Conservation (phyloP, 2,113 vertebrate species). For the Amphiprion ocellaris region DNA sequence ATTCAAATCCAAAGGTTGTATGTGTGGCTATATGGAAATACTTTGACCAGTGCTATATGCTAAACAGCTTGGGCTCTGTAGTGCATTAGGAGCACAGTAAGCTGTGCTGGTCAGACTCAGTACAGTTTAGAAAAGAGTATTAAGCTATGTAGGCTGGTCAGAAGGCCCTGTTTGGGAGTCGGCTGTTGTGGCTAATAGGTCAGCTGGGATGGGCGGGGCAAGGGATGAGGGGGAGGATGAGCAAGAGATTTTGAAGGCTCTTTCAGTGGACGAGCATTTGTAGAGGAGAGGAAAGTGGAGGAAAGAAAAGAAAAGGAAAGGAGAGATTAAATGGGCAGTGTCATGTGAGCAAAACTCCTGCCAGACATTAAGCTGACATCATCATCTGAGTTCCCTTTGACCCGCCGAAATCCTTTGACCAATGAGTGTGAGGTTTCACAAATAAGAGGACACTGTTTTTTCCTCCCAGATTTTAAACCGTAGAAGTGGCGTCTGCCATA, state of each 20-base stretch:
- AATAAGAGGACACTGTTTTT: not conserved
- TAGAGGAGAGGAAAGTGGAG: not conserved
- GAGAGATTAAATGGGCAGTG: constrained; percentile 26
- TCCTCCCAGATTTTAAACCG: too few species aligned
- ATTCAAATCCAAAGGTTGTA: not conserved
- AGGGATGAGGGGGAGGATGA: constrained; percentile 68
- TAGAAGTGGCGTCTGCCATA: too few species aligned
- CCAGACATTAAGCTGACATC: constrained; percentile 30
- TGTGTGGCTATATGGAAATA: not conserved
- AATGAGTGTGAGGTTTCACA: not conserved
- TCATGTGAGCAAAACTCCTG: constrained; percentile 51
- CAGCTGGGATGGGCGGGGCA: constrained; percentile 60
- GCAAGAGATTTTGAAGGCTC: constrained; percentile 61
- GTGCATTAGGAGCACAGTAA: constrained; percentile 53
- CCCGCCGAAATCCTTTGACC: constrained; percentile 9
- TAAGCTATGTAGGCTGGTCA: constrained; percentile 65
- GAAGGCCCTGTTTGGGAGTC: constrained; percentile 47
- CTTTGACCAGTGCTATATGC: not conserved
- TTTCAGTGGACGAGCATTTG: constrained; percentile 47
- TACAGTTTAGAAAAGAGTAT: constrained; percentile 62
- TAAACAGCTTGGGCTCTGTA: not conserved
- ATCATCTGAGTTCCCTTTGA: constrained; percentile 25
- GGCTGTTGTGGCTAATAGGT: constrained; percentile 73
- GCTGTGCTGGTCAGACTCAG: constrained; percentile 45
- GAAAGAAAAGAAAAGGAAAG: not conserved